Evolutionary conservation across 2,113 vertebrate species (phyloP), one percentile per base, ranked within the genome.

Genomic region (Aleadryas rufinucha): DNA sequence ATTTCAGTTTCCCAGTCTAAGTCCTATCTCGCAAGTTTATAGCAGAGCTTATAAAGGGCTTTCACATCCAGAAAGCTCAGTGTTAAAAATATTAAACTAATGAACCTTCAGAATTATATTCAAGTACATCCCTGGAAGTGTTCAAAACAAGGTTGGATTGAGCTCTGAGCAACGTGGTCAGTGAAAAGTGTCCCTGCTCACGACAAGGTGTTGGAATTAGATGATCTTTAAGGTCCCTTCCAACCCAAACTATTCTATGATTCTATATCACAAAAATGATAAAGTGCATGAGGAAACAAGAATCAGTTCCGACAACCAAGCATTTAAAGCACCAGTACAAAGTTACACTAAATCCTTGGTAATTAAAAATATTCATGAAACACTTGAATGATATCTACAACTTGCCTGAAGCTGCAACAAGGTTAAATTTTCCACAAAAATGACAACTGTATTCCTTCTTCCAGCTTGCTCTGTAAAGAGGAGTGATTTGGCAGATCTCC

Each of bases 11-110:
- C 59, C 24, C 80, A 81, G 28, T 10, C n/a, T 44, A 49, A 61
- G 7, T 24, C 37, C 8, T 52, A 5, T 23, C 57, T 63, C 1
- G 0, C 18, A 45, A 49, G n/a, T 44, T 17, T n/a, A 41, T 26
- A 41, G 4, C 8, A 44, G 13, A 26, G 19, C 7, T 84, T 41
- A 23, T n/a, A 75, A 49, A 16, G 3, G 11, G 13, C 10, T 82
- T 85, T 70, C 76, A 24, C 17, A 65, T 49, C 5, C 52, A 75
- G 52, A 70, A 91, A 82, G 56, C 23, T 69, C 53, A 57, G 31
- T 61, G 28, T 61, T 65, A 54, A 79, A 92, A 82, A 57, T 28
- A n/a, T 1, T 7, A 65, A n/a, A 33, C 39, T 57, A 53, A 37
- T 49, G 37, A 64, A 57, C 19, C 20, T 82, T 57, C 42, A 57